Conservation (phyloP, 1,140 invertebrate species). For the Drosophila busckii region DNA sequence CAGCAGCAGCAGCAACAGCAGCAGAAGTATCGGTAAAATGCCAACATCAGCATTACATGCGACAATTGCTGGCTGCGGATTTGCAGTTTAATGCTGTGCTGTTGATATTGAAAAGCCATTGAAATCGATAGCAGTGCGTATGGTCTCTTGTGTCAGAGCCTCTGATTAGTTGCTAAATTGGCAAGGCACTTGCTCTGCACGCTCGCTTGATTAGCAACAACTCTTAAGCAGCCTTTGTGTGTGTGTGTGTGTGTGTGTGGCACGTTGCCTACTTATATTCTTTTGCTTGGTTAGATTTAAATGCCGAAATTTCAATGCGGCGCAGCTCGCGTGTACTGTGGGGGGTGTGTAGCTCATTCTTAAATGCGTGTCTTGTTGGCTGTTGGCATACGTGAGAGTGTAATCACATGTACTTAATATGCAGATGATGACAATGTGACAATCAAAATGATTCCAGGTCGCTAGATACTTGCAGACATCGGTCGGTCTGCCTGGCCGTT, state of each 20-base stretch:
- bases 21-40: constrained; percentile 51
- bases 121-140: too few relatives aligned
- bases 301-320: constrained; percentile 70
- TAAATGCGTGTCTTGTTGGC: constrained; percentile 21
- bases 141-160: too few relatives aligned
- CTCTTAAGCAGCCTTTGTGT: constrained; percentile 45
- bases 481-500: neutral
- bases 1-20: constrained; percentile 1
- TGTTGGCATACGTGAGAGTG: constrained; percentile 41
- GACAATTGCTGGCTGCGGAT: constrained; percentile 70
- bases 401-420: constrained; percentile 77
- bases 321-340: constrained; percentile 13
- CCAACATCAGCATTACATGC: constrained; percentile 72
- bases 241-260: constrained; percentile 1
- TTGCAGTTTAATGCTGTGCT: constrained; percentile 69
- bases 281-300: constrained; percentile 68
- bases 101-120: constrained; percentile 54
- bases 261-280: constrained; percentile 24
- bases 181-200: too few relatives aligned
- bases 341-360: constrained; percentile 5
- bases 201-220: too few relatives aligned
- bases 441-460: constrained; percentile 72
- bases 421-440: constrained; percentile 75
- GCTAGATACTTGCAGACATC: constrained; percentile 42
- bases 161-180: too few relatives aligned